A percentile compares a stretch with the other conserved stretches of the same genome.
phyloP scores from a whole-genome alignment of 2,888 invertebrate species.

The Saturnia pavonia region DNA sequence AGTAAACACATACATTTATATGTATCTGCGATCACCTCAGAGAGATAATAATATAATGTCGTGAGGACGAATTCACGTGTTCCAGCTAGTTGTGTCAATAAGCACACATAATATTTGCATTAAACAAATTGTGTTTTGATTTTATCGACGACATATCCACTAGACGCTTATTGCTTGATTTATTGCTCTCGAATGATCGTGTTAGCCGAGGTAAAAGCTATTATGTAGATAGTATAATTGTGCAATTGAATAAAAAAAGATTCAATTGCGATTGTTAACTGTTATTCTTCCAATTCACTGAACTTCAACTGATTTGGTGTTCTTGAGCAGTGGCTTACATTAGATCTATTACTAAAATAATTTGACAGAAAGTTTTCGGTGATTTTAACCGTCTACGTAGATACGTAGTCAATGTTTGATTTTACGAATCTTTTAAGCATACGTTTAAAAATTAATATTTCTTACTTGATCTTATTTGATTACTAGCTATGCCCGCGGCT shows the following conservation, averaged over 20 bases:
- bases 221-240: too few relatives aligned
- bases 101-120: background rate
- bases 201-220: background rate
- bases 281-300: background rate
- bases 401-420: background rate
- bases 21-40: too few relatives aligned
- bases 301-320: background rate
- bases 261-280: background rate
- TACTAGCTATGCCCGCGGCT: too few relatives aligned
- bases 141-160: slow-evolving; percentile 1
- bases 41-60: background rate
- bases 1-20: too few relatives aligned
- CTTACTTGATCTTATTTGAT: too few relatives aligned
- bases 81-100: background rate
- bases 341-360: background rate
- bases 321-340: too few relatives aligned
- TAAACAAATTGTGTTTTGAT: background rate
- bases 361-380: background rate
- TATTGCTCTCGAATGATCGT: background rate
- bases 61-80: background rate
- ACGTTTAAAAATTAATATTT: too few relatives aligned
- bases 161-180: slow-evolving; percentile 1
- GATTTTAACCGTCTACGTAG: background rate
- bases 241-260: background rate
- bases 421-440: too few relatives aligned